Evolutionary conservation across 2,113 vertebrate genomes (phyloP).

Genomic region (Campylomormyrus tamandua): DNA sequence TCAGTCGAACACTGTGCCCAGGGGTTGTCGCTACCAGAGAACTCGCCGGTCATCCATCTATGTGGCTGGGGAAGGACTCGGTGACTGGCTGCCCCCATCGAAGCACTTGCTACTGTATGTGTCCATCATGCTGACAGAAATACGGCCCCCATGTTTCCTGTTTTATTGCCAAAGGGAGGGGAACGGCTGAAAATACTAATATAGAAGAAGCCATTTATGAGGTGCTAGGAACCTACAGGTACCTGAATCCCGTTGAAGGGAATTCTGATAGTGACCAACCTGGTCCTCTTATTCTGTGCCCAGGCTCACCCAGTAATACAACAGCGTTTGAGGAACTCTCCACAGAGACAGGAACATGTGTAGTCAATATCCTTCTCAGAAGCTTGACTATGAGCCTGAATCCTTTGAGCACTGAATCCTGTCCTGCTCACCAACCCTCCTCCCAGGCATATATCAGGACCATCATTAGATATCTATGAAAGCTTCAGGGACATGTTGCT

Average conservation of each 20-base stretch:
- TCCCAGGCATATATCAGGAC: not conserved
- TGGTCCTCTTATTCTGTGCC: not conserved
- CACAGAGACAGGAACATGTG: not conserved
- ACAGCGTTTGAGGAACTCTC: not conserved
- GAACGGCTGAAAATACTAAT: not conserved
- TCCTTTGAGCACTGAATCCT: not conserved
- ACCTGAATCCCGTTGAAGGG: not conserved
- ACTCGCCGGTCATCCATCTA: not conserved
- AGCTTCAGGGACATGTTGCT: not conserved
- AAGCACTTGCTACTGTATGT: not conserved
- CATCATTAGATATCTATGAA: not conserved
- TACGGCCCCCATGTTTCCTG: not conserved
- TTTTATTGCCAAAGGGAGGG: not conserved
- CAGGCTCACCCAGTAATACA: not conserved
- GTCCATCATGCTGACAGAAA: not conserved
- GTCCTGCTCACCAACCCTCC: not conserved
- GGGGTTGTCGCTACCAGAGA: constrained; percentile 19
- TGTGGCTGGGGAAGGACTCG: constrained; percentile 22
- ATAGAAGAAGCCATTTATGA: not conserved
- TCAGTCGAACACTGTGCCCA: constrained; percentile 1
- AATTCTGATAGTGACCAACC: not conserved
- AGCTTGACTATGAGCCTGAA: not conserved
- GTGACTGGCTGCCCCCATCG: not conserved
- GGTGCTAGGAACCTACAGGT: not conserved
- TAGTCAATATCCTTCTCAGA: not conserved